Percentiles rank a stretch among this genome's conserved stretches.
Evolutionary conservation across 2,797 vertebrate genomes (phyloP).

Genomic region (Pseudopleuronectes americanus): DNA sequence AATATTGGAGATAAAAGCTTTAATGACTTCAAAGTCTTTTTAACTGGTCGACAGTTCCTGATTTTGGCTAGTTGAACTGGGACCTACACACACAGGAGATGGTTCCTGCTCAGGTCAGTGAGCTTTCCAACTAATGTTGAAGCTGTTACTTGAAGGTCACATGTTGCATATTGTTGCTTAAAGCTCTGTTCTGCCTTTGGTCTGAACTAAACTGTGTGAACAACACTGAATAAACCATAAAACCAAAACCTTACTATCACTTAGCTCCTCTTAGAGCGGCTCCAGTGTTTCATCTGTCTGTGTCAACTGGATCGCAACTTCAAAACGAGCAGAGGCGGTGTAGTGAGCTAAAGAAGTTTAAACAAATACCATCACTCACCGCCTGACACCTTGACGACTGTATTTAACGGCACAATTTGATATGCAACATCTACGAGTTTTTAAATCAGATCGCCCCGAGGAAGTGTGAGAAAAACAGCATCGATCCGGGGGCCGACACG

Average conservation of each 20-base stretch:
- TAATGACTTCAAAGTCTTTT: too few species aligned
- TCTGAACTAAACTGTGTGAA: conserved; percentile 3
- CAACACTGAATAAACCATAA: conserved; percentile 18
- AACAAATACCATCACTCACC: conserved; percentile 43
- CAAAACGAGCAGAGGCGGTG: conserved; percentile 20
- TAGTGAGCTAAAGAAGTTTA: not conserved
- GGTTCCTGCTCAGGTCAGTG: too few species aligned
- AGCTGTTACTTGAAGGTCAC: too few species aligned
- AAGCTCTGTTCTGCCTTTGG: not conserved
- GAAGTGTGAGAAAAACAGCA: conserved; percentile 50
- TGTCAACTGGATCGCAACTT: conserved; percentile 11
- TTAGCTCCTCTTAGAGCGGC: conserved; percentile 23
- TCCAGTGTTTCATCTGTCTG: conserved; percentile 29
- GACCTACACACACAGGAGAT: too few species aligned
- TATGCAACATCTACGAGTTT: conserved; percentile 39
- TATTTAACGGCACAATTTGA: conserved; percentile 49
- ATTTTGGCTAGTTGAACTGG: too few species aligned
- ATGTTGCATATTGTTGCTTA: too few species aligned
- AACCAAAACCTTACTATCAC: conserved; percentile 19
- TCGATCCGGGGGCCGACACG: conserved; percentile 43
- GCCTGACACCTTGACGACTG: conserved; percentile 32
- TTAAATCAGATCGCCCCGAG: conserved; percentile 37
- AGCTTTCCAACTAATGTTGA: too few species aligned
- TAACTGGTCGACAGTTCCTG: too few species aligned
- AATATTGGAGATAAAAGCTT: too few species aligned